Evolutionary conservation across 2,888 invertebrate genomes (phyloP).

Genomic region (Eupsilia transversa): DNA sequence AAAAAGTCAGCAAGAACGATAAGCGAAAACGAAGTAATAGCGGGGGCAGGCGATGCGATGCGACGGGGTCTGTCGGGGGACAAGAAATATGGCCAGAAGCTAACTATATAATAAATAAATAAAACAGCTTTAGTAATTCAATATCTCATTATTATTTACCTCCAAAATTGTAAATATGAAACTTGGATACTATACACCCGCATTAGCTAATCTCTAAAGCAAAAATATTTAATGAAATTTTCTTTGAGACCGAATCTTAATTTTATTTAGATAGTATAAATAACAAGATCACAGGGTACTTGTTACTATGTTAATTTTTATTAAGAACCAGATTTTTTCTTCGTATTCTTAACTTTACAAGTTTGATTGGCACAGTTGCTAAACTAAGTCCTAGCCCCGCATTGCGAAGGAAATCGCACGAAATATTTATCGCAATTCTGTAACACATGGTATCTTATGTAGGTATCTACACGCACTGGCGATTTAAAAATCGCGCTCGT

Average conservation of each 20-base stretch:
- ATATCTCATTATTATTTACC: no score
- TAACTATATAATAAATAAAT: background rate
- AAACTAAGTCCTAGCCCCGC: no score
- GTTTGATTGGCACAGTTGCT: background rate
- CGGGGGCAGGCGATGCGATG: no score
- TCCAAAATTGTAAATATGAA: background rate
- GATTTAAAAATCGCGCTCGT: no score
- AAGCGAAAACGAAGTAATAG: no score
- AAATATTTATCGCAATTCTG: no score
- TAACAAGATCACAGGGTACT: background rate
- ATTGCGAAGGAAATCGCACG: no score
- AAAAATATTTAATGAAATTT: constrained; percentile 19
- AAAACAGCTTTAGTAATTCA: background rate
- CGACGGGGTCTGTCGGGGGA: no score
- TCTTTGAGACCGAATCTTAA: constrained; percentile 14
- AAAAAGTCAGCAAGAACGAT: no score
- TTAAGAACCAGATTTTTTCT: background rate
- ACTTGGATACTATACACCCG: constrained; percentile 1
- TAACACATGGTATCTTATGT: no score
- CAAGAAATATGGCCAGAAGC: no score
- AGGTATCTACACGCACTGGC: no score
- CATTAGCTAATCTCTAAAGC: constrained; percentile 21
- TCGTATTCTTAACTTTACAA: background rate
- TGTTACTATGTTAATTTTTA: background rate
- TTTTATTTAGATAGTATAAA: constrained; percentile 3